Evolutionary conservation across 2,797 vertebrate species (phyloP).

Genomic region (Galagoides demidoff): DNA sequence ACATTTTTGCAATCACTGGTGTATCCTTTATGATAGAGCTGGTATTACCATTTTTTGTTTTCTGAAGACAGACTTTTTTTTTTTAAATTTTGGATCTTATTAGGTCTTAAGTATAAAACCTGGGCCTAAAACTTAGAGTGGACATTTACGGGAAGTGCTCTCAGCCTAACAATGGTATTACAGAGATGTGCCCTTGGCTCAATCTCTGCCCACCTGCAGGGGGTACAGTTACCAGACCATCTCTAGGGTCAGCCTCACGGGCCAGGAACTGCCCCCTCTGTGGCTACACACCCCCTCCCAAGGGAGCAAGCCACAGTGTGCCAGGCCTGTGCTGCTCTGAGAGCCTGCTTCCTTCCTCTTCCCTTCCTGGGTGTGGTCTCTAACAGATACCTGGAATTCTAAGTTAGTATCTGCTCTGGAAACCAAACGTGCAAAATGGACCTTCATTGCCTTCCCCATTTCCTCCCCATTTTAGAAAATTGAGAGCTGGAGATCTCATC

Average conservation of each 20-base stretch:
- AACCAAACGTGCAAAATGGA: neutral
- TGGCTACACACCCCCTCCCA: neutral
- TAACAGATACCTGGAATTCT: neutral
- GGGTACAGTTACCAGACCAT: too few species aligned
- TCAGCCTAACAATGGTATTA: neutral
- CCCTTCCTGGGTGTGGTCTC: neutral
- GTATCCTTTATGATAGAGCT: slow-evolving; percentile 63
- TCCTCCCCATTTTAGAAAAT: neutral
- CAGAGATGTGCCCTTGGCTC: neutral
- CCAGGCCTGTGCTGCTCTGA: neutral
- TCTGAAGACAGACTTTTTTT: slow-evolving; percentile 47
- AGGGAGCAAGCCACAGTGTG: neutral
- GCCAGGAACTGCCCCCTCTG: neutral
- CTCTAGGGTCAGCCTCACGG: neutral
- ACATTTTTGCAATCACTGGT: slow-evolving; percentile 71
- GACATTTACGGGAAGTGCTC: neutral
- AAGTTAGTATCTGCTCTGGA: neutral
- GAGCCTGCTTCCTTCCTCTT: neutral
- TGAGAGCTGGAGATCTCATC: neutral
- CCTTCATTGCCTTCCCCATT: neutral
- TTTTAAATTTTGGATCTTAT: neutral
- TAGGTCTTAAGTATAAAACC: neutral
- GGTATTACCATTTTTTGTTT: slow-evolving; percentile 55
- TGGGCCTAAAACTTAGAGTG: neutral
- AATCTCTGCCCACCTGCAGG: neutral